A percentile compares a stretch with the other conserved stretches of the same genome.
Conservation (phyloP, 2,797 vertebrate genomes). For the Onychomys leucogaster region DNA sequence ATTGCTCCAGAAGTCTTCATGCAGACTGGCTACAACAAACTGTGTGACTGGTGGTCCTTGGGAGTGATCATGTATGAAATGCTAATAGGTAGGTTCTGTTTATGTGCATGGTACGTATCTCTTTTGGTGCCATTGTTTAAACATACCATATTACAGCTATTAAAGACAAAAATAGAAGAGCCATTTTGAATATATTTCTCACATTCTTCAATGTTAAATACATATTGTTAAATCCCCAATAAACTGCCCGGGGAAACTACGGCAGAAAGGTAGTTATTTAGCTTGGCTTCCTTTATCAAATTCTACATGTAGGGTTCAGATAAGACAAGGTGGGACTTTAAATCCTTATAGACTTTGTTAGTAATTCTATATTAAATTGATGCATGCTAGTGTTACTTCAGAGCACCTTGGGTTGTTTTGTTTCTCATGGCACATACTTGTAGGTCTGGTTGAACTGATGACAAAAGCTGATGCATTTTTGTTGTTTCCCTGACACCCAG, state of each 20-base stretch:
- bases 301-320: neutral
- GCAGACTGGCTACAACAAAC: conserved; percentile 98
- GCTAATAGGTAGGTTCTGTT: conserved; percentile 93
- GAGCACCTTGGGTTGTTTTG: neutral
- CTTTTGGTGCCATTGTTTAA: neutral
- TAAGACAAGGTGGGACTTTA: neutral
- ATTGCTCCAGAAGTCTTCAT: conserved; percentile 98
- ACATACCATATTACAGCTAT: neutral
- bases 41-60: conserved; percentile 99
- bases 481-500: conserved; percentile 85
- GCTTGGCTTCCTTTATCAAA: neutral
- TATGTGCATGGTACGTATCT: neutral
- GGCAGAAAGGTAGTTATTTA: neutral
- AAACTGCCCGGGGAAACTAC: neutral
- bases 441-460: neutral
- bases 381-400: neutral
- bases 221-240: neutral
- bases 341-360: neutral
- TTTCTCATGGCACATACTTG: neutral
- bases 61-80: conserved; percentile 99
- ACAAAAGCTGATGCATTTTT: neutral
- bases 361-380: neutral
- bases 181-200: neutral
- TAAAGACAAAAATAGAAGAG: neutral
- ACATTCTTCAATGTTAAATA: neutral